Evolutionary conservation across 2,113 vertebrate genomes (phyloP), one percentile per base, ranked within the genome.

Genomic region (Rhinolophus ferrumequinum): DNA sequence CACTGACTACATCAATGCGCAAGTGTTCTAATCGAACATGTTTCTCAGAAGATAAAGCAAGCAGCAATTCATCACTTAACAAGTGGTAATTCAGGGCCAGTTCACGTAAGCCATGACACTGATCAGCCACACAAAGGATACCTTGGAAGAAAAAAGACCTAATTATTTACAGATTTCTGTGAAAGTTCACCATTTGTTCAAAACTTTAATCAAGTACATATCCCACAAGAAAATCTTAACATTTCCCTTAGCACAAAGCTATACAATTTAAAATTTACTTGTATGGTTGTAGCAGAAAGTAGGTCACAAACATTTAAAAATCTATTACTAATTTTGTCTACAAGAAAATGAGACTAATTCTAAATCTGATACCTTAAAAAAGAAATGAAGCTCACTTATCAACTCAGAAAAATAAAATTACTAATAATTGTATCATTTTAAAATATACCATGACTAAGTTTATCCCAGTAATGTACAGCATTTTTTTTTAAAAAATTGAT

Each of bases 1-100:
- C 99, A 60, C 99, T 99, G 97, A 99, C 99, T n/a, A 99, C 99
- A 4, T 99, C 99, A 22, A 99, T 99, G 95, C 99, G 99, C 94
- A 99, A 99, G 97, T 99, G 99, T 98, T 99, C 99, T 81, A 99
- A 98, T 91, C 99, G 97, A 96, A 99, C 99, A 0, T 99, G 99
- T 82, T 99, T 99, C 97, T 99, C 99, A 0, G 99, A 99, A 91
- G 99, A 99, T 83, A 99, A 97, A 24, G 99, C 99, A 24, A 99
- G 98, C n/a, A 99, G 99, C 22, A 99, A 99, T 69, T 99, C 99
- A 0, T 99, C 99, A 0, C 99, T 99, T 96, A 99, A 86, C 94
- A 99, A 98, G 95, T 99, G 99, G 98, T 99, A 99, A 98, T 99
- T 99, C 92, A 99, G 97, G 0, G 99, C 99, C 94, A 99, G 69